Evolutionary conservation across 2,113 vertebrate genomes (phyloP).

Genomic region (Semicossyphus pulcher): DNA sequence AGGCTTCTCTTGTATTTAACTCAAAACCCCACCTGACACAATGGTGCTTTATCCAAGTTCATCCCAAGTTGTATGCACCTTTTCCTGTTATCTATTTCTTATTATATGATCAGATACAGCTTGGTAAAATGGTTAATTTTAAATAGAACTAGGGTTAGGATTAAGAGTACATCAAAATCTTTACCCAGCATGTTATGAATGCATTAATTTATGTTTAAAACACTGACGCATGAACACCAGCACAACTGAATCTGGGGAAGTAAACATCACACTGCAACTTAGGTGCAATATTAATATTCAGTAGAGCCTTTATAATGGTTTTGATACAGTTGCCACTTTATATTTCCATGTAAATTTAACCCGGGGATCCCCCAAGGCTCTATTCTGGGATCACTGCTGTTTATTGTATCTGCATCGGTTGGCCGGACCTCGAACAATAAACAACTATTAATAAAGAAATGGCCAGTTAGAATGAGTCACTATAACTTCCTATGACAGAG

Average conservation of each 20-base stretch:
- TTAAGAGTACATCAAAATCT: no score
- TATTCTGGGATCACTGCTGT: background rate
- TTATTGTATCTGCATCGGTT: background rate
- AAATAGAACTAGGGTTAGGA: no score
- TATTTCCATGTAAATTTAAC: background rate
- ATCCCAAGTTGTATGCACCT: background rate
- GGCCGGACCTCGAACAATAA: background rate
- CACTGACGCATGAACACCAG: no score
- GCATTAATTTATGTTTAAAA: no score
- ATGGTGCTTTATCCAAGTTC: background rate
- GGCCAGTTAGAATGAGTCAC: background rate
- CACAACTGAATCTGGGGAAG: no score
- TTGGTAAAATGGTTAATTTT: no score
- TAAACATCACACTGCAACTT: background rate
- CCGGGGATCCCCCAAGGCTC: background rate
- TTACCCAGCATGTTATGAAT: no score
- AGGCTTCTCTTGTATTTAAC: constrained; percentile 21
- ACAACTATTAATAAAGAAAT: background rate
- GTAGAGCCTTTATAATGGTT: no score
- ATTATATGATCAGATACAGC: no score
- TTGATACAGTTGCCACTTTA: background rate
- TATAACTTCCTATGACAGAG: background rate
- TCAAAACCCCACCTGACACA: constrained; percentile 1
- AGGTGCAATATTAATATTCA: no score
- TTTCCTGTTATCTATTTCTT: background rate